Conservation (phyloP, 1,140 invertebrate species). For the Zaprionus vittiger region DNA sequence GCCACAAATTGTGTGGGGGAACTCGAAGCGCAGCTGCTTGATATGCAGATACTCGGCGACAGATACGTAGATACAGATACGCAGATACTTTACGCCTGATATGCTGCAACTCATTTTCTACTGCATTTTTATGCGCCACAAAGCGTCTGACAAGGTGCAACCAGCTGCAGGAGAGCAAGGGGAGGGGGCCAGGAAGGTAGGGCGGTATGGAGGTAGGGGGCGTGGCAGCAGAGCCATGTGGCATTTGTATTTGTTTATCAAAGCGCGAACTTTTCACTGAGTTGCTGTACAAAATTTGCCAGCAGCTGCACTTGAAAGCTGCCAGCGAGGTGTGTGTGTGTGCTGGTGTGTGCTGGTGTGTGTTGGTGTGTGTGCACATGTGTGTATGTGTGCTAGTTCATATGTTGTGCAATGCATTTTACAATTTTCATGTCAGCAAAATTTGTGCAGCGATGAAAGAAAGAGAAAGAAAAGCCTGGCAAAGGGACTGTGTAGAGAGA, state of each 20-base stretch:
- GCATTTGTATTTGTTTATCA: slow-evolving; percentile 77
- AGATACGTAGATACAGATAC: slow-evolving; percentile 61
- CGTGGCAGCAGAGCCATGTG: slow-evolving; percentile 29
- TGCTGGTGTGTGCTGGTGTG: slow-evolving; percentile 25
- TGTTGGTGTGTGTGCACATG: slow-evolving; percentile 20
- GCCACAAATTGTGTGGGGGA: background rate
- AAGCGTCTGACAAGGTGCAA: slow-evolving; percentile 20
- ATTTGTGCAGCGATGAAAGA: slow-evolving; percentile 16
- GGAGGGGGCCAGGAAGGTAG: background rate
- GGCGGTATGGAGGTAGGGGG: slow-evolving; percentile 4
- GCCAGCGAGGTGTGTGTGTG: slow-evolving; percentile 5
- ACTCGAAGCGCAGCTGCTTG: background rate
- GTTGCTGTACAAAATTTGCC: slow-evolving; percentile 60
- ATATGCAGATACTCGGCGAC: slow-evolving; percentile 7
- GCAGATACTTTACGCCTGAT: slow-evolving; percentile 62
- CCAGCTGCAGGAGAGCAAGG: background rate
- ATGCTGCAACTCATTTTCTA: slow-evolving; percentile 56
- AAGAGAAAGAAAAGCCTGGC: background rate
- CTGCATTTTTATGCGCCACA: slow-evolving; percentile 50
- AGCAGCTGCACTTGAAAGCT: slow-evolving; percentile 66
- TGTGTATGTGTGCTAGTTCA: slow-evolving; percentile 32
- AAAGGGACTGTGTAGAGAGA: background rate
- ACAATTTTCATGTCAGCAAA: slow-evolving; percentile 48
- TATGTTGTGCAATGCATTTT: slow-evolving; percentile 56
- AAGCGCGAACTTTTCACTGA: slow-evolving; percentile 66